Conservation (phyloP, 2,113 vertebrate species). For the Elaphurus davidianus region DNA sequence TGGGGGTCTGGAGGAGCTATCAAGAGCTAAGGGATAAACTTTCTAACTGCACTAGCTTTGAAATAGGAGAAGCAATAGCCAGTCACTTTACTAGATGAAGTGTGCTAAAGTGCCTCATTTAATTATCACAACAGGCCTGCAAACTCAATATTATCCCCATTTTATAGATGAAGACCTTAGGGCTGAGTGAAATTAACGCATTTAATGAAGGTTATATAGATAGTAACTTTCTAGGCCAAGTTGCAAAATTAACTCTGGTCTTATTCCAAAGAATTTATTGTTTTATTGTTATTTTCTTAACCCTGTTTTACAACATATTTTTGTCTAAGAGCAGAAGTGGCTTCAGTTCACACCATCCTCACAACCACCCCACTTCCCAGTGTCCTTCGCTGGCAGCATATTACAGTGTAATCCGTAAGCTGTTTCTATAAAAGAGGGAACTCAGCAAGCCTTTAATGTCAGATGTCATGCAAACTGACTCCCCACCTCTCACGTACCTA, state of each 20-base stretch:
- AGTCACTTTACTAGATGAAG: neutral
- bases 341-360: neutral
- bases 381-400: neutral
- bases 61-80: neutral
- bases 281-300: constrained; percentile 37
- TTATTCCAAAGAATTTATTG: neutral
- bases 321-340: neutral
- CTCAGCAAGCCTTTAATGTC: neutral
- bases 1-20: neutral
- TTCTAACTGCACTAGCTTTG: neutral
- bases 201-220: constrained; percentile 28
- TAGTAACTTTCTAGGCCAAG: constrained; percentile 5
- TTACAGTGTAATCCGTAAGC: neutral
- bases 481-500: neutral
- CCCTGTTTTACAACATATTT: neutral
- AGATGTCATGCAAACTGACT: constrained; percentile 19
- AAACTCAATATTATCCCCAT: constrained; percentile 11
- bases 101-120: neutral
- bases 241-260: constrained; percentile 1
- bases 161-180: constrained; percentile 27
- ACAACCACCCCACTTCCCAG: neutral
- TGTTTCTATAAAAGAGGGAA: neutral
- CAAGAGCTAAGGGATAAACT: neutral
- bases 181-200: neutral
- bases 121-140: neutral